Evolutionary conservation across 2,113 vertebrate species (phyloP), one percentile per base, ranked within the genome.

Genomic region (Halcyon senegalensis): DNA sequence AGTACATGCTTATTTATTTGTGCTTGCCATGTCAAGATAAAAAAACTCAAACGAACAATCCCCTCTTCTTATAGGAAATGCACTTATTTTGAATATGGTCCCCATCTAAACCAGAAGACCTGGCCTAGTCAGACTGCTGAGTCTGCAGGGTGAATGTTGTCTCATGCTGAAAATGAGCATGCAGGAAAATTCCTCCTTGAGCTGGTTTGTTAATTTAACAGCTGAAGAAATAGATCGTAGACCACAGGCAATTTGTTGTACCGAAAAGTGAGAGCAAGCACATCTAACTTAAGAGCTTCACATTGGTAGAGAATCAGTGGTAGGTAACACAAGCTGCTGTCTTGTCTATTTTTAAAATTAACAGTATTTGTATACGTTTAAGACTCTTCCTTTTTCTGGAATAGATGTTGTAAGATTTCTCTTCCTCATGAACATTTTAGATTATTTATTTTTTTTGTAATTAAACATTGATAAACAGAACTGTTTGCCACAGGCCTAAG

Each of bases 1-100:
- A 81, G 27, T 69, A 83, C 37, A 70, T 58, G 58, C 55, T 82
- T 96, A 92, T 95, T 90, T 97, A 83, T 87, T 96, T 84, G 50
- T 63, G 69, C 16, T 90, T 59, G 28, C 70, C 85, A 20, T 87
- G 79, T 87, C 53, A 85, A 89, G 84, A 73, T 88, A 53, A 77
- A 53, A 60, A 60, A 78, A 74, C 16, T 55, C 75, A 66, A 77
- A 63, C 50, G 80, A 80, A 55, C 31, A 2, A 89, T 6, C 7
- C 15, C 23, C 18, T 82, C 23, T 75, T 93, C 79, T 76, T 81
- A 20, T 39, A 64, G 60, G n/a, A 90, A 92, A 88, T 50, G 55
- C 10, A 33, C 69, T 91, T 89, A 59, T 81, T 97, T 80, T 79
- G 35, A 91, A 91, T 75, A 46, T 4, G 7, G 39, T 82, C 17